Evolutionary conservation across 2,888 invertebrate genomes (phyloP), one percentile per base, ranked within the genome.

Genomic region (Prostheceraeus crozeri): DNA sequence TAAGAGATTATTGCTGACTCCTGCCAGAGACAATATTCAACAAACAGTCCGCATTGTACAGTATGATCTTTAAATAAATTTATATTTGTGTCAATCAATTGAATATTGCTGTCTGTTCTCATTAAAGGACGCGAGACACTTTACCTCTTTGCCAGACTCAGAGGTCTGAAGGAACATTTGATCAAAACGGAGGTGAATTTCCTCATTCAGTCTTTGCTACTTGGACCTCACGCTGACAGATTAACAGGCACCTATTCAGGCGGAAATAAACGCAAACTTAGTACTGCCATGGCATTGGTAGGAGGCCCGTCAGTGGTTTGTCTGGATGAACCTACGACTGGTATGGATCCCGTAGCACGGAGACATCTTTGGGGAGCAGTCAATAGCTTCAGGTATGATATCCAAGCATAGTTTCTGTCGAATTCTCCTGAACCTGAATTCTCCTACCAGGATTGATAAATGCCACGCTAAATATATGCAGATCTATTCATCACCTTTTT

Each of bases 201-300:
- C 64, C 80, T 81, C 2, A 69, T 85, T 14, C 76, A 78, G 35
- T 78, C 80, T 72, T 81, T 87, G 67, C 84, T 83, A 59, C 79
- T 88, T 59, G 61, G 72, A 1, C 78, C 79, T 52, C 74, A 79
- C 65, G 74, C 76, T 2, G 70, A 76, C 61, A 74, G 73, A 31
- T 64, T 69, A 3, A 71, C 77, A 2, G 70, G 72, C 1, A 71
- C 71, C 46, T 79, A 80, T 65, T 80, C 82, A 72, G 88, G 87
- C 54, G 88, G 87, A 60, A 87, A 86, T 77, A 83, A 82, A 70
- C 75, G 88, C 61, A 87, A 87, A 74, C 80, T 88, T 30, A 85
- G 85, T 64, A 82, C 85, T 10, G 87, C 87, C 31, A 80, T 87
- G 64, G 85, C 87, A 1, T 81, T 87, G 61, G 81, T 85, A 74